Percentiles rank a stretch among this genome's conserved stretches.
Conservation (phyloP, 2,888 invertebrate genomes). For the Maniola hyperantus region DNA sequence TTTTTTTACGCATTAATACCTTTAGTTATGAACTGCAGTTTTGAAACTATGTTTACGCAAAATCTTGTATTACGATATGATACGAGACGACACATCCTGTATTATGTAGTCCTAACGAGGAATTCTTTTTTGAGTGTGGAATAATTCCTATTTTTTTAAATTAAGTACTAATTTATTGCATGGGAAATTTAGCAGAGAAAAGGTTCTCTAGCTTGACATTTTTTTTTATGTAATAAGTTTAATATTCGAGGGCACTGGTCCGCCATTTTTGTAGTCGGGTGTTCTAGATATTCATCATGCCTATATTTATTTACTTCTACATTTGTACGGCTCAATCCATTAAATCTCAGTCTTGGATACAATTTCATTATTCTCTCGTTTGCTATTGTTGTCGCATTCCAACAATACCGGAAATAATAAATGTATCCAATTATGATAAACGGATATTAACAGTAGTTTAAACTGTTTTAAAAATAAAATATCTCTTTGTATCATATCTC, state of each 20-base stretch:
- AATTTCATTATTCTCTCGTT: slow-evolving; percentile 38
- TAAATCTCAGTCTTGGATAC: slow-evolving; percentile 25
- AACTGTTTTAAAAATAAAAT: slow-evolving; percentile 36
- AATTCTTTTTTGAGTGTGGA: too few species aligned
- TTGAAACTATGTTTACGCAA: too few species aligned
- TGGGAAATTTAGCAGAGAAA: too few species aligned
- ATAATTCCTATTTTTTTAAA: too few species aligned
- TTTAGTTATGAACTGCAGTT: too few species aligned
- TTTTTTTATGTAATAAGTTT: too few species aligned
- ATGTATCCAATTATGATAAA: slow-evolving; percentile 34
- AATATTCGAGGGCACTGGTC: slow-evolving; percentile 26
- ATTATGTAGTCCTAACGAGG: too few species aligned
- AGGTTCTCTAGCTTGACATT: not conserved
- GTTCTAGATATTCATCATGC: slow-evolving; percentile 27
- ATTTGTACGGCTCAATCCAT: slow-evolving; percentile 22
- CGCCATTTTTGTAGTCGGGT: slow-evolving; percentile 29
- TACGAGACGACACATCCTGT: too few species aligned
- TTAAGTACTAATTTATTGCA: too few species aligned
- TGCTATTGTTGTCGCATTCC: slow-evolving; percentile 37
- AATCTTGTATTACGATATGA: too few species aligned
- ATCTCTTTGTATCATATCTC: slow-evolving; percentile 35
- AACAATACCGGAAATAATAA: slow-evolving; percentile 41
- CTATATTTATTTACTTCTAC: slow-evolving; percentile 27
- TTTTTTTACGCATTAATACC: too few species aligned
- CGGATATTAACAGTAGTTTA: slow-evolving; percentile 35